Conservation (phyloP, 2,797 vertebrate species). For the Dendrocincla tyrannina region DNA sequence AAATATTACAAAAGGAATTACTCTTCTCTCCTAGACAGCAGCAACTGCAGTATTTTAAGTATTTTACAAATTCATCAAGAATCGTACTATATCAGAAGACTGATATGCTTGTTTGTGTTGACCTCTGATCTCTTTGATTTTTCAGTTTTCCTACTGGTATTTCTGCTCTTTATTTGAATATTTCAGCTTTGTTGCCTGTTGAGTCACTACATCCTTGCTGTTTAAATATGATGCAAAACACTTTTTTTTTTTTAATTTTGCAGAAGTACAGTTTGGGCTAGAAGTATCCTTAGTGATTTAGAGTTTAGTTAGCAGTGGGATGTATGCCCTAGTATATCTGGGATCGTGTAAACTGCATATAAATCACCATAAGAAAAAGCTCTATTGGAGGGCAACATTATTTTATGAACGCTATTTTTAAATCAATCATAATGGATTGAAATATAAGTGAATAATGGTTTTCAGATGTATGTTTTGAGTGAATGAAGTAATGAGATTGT, state of each 20-base stretch:
- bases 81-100: background rate
- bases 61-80: background rate
- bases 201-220: background rate
- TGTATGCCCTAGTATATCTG: background rate
- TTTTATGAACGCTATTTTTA: background rate
- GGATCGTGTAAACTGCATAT: background rate
- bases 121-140: background rate
- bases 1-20: background rate
- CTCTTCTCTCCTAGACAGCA: background rate
- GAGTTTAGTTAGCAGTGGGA: slow-evolving; percentile 4
- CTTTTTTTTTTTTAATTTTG: background rate
- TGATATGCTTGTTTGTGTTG: background rate
- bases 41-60: background rate
- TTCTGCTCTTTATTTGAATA: background rate
- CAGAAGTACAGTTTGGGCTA: background rate
- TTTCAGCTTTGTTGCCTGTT: background rate
- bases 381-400: background rate
- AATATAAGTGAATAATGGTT: background rate
- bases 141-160: background rate
- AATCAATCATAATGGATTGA: background rate
- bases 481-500: background rate
- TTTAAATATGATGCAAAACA: background rate
- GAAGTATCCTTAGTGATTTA: background rate
- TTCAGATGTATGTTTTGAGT: background rate
- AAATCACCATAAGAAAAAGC: background rate